Evolutionary conservation across 2,888 invertebrate species (phyloP).

Genomic region (Mallateleia sp.): DNA sequence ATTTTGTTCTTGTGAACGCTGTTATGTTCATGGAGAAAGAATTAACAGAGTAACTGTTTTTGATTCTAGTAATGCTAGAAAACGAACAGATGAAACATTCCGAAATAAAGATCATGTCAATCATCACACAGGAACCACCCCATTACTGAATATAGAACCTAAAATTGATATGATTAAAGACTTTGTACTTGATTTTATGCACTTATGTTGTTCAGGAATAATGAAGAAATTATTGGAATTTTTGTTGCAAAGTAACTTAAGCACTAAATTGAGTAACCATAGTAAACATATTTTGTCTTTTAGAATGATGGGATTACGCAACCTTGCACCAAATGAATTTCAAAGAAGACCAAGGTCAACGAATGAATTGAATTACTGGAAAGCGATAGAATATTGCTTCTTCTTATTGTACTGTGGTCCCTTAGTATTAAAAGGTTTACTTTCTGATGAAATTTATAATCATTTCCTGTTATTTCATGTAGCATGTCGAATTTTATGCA

Average conservation of each 20-base stretch:
- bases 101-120: not conserved
- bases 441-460: constrained; percentile 12
- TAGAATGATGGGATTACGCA: constrained; percentile 27
- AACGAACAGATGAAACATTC: constrained; percentile 13
- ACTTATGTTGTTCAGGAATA: constrained; percentile 32
- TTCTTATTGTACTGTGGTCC: constrained; percentile 50
- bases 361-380: constrained; percentile 29
- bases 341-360: constrained; percentile 37
- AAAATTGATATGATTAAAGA: constrained; percentile 17
- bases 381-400: constrained; percentile 37
- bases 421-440: constrained; percentile 42
- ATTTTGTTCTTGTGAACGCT: constrained; percentile 73
- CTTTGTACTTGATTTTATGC: constrained; percentile 34
- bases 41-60: constrained; percentile 43
- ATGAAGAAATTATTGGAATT: constrained; percentile 20
- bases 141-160: constrained; percentile 3
- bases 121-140: not conserved
- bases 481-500: constrained; percentile 42
- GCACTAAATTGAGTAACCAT: not conserved
- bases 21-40: constrained; percentile 56
- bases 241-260: not conserved
- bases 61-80: constrained; percentile 12
- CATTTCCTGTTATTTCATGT: constrained; percentile 50
- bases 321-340: constrained; percentile 28
- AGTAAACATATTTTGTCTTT: constrained; percentile 26